Percentiles rank a stretch among this genome's conserved stretches.
These are phyloP conservation scores for Drosophila flavopinicola DNA, from an alignment of 2,888 invertebrate species.

Conservation along the genomic window DNA sequence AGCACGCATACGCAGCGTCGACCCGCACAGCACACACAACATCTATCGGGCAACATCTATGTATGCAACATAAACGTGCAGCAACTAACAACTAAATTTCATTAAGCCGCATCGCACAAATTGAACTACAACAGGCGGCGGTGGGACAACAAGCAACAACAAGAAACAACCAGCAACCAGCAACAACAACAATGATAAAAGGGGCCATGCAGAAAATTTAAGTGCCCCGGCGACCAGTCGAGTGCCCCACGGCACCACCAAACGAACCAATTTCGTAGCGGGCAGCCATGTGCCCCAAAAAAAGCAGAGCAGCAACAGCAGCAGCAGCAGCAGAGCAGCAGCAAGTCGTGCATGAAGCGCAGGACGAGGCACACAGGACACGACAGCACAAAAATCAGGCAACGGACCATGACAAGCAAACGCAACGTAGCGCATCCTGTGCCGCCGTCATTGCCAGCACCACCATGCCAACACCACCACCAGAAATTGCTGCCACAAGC, in stretches of 20 bases:
- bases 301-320: conserved; percentile 23
- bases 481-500: conserved; percentile 44
- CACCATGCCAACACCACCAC: conserved; percentile 33
- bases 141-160: conserved; percentile 9
- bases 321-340: conserved; percentile 27
- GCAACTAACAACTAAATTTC: conserved; percentile 79
- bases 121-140: conserved; percentile 69
- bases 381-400: conserved; percentile 70
- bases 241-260: conserved; percentile 36
- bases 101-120: conserved; percentile 76
- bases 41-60: conserved; percentile 50
- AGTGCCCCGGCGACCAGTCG: conserved; percentile 64
- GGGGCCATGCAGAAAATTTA: conserved; percentile 68
- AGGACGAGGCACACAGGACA: conserved; percentile 41
- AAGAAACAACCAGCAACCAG: conserved; percentile 23
- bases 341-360: conserved; percentile 75
- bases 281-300: conserved; percentile 49
- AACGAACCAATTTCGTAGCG: conserved; percentile 65
- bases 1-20: conserved; percentile 56
- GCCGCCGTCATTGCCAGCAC: conserved; percentile 35
- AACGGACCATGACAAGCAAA: conserved; percentile 78
- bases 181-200: conserved; percentile 27
- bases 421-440: conserved; percentile 79
- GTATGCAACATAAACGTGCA: conserved; percentile 64
- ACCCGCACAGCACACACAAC: conserved; percentile 3